Base-by-base conservation (phyloP, 2,113 vertebrate genomes). In the Eulemur macaco region DNA sequence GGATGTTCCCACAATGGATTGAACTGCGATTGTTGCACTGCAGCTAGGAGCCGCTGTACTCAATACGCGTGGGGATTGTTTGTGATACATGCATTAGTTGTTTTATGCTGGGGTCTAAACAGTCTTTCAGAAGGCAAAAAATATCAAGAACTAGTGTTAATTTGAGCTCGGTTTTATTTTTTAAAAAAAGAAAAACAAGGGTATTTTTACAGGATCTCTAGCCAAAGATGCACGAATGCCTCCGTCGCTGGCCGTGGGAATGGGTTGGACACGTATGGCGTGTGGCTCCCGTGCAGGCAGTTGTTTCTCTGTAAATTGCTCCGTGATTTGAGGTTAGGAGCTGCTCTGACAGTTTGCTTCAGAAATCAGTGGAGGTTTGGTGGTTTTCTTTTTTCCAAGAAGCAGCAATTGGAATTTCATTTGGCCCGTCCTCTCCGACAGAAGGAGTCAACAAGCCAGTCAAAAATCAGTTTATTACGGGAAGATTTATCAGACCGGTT, bases 251-350 rank as follows among this genome's bases (percentile, higher is more conserved):
- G n/a, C 3, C 31, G 17, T 17, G 1, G 34, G 58, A 47, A 12
- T 18, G 6, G 12, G 8, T 13, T 1, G 12, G 29, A 23, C 5
- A 3, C 21, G 21, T 4, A 10, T 12, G 58, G 13, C 29, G 0
- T 1, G 0, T 3, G 47, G 10, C 10, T 18, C 73, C 50, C 2
- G 0, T 5, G 27, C 42, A 11, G 9, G 25, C 0, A 0, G 15
- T 1, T n/a, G 1, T 69, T 83, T 76, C 29, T 84, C 8, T 58
- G 3, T 31, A 39, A 91, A 42, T 42, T 73, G 42, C n/a, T n/a
- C 21, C 0, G 2, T 11, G 50, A 91, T 39, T 23, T 54, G 80
- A 50, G 37, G 42, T 80, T 34, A 54, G 42, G 60, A n/a, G 31
- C n/a, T 68, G 2, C 29, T 42, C 13, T 66, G 25, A 63, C 0